Conservation (phyloP, 2,113 vertebrate species). For the Arenaria interpres region DNA sequence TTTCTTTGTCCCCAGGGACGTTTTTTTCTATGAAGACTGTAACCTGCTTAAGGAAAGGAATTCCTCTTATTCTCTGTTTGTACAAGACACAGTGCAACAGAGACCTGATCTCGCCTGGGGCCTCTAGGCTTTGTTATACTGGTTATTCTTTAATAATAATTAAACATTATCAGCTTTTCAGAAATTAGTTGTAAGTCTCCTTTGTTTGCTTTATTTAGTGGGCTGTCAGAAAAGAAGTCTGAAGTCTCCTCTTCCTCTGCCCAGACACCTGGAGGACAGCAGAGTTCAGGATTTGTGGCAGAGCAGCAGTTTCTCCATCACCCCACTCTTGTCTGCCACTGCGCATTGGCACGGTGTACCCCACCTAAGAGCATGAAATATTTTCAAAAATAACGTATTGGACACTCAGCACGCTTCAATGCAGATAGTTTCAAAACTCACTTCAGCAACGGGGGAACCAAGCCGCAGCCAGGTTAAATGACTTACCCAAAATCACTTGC, state of each 20-base stretch:
- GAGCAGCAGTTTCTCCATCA: background rate
- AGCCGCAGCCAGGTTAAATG: background rate
- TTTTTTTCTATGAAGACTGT: background rate
- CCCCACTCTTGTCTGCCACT: background rate
- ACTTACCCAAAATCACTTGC: background rate
- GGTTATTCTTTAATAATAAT: background rate
- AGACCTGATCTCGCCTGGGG: background rate
- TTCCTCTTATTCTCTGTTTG: background rate
- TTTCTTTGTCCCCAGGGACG: background rate
- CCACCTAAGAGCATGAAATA: background rate
- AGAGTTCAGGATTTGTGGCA: background rate
- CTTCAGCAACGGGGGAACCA: background rate
- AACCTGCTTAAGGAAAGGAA: background rate
- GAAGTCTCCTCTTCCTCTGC: background rate
- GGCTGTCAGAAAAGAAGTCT: background rate
- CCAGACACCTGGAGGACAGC: background rate
- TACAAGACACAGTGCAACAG: background rate
- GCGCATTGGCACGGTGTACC: background rate
- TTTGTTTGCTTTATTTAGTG: background rate
- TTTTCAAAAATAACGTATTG: background rate
- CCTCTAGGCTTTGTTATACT: background rate
- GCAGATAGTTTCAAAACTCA: background rate
- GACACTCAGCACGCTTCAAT: background rate
- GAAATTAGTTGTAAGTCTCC: background rate
- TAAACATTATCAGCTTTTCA: background rate